Percentiles rank a stretch among this genome's conserved stretches.
phyloP scores from a whole-genome alignment of 2,113 vertebrate genomes.

The Anseranas semipalmata region DNA sequence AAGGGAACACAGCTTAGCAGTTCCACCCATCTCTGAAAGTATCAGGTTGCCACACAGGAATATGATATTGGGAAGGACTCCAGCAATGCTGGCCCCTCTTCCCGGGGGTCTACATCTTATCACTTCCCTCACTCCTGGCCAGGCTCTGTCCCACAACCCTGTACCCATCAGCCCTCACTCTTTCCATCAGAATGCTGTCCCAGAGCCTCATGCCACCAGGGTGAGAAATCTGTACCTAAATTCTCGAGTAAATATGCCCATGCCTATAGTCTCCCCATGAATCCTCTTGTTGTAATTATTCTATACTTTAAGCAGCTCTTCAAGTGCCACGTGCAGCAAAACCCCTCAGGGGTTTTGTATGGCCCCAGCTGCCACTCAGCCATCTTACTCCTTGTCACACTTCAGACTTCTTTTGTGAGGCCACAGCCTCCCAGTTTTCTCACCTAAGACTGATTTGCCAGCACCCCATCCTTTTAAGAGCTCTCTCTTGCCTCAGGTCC shows the following conservation, averaged over 20 bases:
- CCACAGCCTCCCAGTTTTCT: not conserved
- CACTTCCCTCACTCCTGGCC: not conserved
- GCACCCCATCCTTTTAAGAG: not conserved
- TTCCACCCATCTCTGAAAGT: not conserved
- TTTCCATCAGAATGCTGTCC: not conserved
- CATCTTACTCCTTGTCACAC: not conserved
- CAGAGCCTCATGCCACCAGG: not conserved
- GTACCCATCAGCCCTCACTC: not conserved
- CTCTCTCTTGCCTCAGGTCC: not conserved
- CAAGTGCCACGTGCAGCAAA: not conserved
- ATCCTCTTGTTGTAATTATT: not conserved
- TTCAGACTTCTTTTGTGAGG: not conserved
- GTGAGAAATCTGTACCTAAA: not conserved
- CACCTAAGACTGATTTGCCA: not conserved
- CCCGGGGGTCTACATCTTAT: too few relatives aligned
- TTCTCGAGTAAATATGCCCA: not conserved
- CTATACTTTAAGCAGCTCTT: not conserved
- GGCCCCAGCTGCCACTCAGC: not conserved
- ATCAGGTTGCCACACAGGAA: not conserved
- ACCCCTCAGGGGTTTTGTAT: not conserved
- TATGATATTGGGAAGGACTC: not conserved
- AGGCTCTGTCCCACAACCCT: not conserved
- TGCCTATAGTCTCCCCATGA: not conserved
- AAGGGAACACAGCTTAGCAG: not conserved
- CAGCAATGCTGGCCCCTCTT: not conserved